Percentiles rank a stretch among this genome's conserved stretches.
Conservation (phyloP, 2,113 vertebrate genomes). For the Anthoscopus minutus region DNA sequence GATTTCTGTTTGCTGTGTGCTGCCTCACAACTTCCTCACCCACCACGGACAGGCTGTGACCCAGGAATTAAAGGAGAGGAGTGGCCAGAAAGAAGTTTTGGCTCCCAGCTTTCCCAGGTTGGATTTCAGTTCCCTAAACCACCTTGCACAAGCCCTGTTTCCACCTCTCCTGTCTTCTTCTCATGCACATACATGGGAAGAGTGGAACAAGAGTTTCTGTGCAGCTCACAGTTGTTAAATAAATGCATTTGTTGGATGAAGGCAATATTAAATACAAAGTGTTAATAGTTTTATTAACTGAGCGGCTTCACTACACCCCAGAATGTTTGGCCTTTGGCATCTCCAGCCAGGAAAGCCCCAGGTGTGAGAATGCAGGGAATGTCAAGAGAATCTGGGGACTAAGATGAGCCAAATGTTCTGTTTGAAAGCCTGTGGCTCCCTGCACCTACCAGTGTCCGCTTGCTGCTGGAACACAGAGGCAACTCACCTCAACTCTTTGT, state of each 20-base stretch:
- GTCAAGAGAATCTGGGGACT: background rate
- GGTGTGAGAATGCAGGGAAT: background rate
- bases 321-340: background rate
- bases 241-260: background rate
- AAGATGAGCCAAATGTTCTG: background rate
- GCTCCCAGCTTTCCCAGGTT: background rate
- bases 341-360: background rate
- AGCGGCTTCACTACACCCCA: background rate
- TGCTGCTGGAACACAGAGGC: background rate
- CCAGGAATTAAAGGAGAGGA: background rate
- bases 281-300: background rate
- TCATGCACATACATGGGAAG: background rate
- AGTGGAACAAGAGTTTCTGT: background rate
- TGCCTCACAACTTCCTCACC: background rate
- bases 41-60: fast-evolving
- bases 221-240: background rate
- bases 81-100: background rate
- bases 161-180: background rate
- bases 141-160: background rate
- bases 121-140: background rate
- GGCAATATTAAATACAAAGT: background rate
- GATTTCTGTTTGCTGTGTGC: background rate
- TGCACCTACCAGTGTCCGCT: background rate
- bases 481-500: background rate
- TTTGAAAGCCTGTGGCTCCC: background rate